A percentile compares a stretch with the other conserved stretches of the same genome.
These are phyloP conservation scores for Hippotragus niger DNA, from an alignment of 2,113 vertebrate species.

Conservation along the genomic window DNA sequence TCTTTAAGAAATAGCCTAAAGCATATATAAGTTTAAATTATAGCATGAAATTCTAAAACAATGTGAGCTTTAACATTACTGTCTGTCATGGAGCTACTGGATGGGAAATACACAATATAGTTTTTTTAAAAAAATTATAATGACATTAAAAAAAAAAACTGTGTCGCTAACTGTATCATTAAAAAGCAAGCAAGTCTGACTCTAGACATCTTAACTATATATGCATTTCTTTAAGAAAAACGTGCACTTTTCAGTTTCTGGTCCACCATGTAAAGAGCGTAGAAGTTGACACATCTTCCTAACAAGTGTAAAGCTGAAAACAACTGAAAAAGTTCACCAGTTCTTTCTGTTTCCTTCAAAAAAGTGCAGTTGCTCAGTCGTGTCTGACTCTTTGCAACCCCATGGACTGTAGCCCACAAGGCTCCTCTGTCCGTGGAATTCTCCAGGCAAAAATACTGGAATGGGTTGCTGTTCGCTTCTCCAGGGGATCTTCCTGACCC, in stretches of 20 bases:
- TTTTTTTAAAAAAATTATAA: background rate
- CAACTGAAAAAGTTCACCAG: background rate
- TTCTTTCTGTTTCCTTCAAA: background rate
- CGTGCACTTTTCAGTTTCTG: background rate
- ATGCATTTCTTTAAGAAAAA: background rate
- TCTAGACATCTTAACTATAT: background rate
- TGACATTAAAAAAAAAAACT: background rate
- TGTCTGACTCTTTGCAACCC: background rate
- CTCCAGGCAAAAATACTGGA: background rate
- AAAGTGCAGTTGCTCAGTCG: rapidly evolving
- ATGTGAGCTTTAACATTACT: background rate
- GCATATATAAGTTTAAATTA: background rate
- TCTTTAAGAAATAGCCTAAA: background rate
- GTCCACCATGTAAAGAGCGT: background rate
- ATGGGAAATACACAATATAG: background rate
- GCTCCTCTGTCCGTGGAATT: background rate
- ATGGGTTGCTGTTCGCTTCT: background rate
- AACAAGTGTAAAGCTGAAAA: background rate
- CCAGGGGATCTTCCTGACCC: background rate
- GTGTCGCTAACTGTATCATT: background rate
- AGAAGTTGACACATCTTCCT: background rate
- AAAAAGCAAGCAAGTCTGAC: background rate
- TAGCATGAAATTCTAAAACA: background rate
- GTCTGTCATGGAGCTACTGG: background rate
- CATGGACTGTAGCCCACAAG: background rate